Base-by-base conservation (phyloP, 2,113 vertebrate genomes). In the Acrocephalus kingi region DNA sequence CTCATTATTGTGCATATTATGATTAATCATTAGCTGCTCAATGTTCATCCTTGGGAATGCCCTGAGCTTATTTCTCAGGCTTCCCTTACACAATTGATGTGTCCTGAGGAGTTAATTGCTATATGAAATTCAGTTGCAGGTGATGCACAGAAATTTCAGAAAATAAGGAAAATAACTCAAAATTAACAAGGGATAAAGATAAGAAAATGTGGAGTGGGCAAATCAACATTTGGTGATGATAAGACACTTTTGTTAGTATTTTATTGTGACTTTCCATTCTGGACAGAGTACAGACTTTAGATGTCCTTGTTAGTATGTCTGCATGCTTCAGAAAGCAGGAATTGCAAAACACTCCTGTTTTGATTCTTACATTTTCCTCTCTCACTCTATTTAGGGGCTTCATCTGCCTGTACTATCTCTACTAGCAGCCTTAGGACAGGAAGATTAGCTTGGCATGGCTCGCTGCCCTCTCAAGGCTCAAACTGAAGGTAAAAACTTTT, bases 241-340 rank as follows among this genome's bases (percentile, higher is more conserved):
- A 71, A 67, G 41, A 56, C 22, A 52, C n/a, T 78, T 80, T 5
- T 46, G 25, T 48, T 69, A 72, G 54, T 16, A 59, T 85, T 95
- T 87, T 48, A 35, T 30, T 68, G 64, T 72, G 58, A 46, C 25
- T 87, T 93, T 76, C 62, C 23, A 18, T 85, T 92, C 66, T 66
- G 84, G 71, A 83, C 11, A 25, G 69, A 91, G 67, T 37, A 28
- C 15, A 84, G 74, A 54, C 21, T 69, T 78, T 15, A 61, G 37
- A 73, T 4, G 3, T 69, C 51, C 58, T 58, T 59, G 43, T 90
- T 66, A 89, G 27, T 25, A 31, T 25, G 28, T 43, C 66, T 76
- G 45, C 43, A 55, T 31, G 55, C 72, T 85, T 95, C 75, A 71
- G 63, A 93, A 94, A 89, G 67, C 39, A 91, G 59, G 73, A 93